Evolutionary conservation across 2,888 invertebrate genomes (phyloP).

Genomic region (Liopterus haemorrhoidalis): DNA sequence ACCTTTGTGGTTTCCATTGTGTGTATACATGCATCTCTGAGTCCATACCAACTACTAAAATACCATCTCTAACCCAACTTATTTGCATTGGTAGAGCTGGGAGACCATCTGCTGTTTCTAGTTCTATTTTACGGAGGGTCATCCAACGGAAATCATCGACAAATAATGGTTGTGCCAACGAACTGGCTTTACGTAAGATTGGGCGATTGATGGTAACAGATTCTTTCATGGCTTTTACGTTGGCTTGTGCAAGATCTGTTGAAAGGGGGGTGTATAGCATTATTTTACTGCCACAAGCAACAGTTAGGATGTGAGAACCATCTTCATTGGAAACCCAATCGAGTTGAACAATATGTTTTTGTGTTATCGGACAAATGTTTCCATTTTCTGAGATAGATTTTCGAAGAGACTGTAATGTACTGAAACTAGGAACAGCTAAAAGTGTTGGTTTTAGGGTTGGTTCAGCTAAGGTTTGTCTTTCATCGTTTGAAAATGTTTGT

Average conservation of each 20-base stretch:
- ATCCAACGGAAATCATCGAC: constrained; percentile 95
- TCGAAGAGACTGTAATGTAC: constrained; percentile 78
- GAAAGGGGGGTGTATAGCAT: constrained; percentile 90
- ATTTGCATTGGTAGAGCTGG: constrained; percentile 98
- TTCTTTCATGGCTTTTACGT: constrained; percentile 67
- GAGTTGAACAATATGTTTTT: constrained; percentile 88
- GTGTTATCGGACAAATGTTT: constrained; percentile 83
- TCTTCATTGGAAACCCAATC: constrained; percentile 99
- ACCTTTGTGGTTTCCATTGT: constrained; percentile 82
- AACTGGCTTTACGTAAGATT: constrained; percentile 83
- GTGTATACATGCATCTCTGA: constrained; percentile 99
- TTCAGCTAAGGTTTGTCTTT: constrained; percentile 49
- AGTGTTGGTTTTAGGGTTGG: constrained; percentile 48
- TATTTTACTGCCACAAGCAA: constrained; percentile 90
- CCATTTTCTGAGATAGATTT: constrained; percentile 88
- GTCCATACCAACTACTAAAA: constrained; percentile 97
- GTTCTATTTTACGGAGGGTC: constrained; percentile 83
- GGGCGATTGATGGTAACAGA: constrained; percentile 78
- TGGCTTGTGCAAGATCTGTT: constrained; percentile 90
- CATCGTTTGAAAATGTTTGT: constrained; percentile 76
- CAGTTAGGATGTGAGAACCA: constrained; percentile 94
- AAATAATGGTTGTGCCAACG: constrained; percentile 81
- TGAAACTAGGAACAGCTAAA: constrained; percentile 84
- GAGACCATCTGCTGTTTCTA: constrained; percentile 90
- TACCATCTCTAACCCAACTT: constrained; percentile 97